Conservation (phyloP, 1,140 invertebrate species). For the Philopotamus ludificatus region DNA sequence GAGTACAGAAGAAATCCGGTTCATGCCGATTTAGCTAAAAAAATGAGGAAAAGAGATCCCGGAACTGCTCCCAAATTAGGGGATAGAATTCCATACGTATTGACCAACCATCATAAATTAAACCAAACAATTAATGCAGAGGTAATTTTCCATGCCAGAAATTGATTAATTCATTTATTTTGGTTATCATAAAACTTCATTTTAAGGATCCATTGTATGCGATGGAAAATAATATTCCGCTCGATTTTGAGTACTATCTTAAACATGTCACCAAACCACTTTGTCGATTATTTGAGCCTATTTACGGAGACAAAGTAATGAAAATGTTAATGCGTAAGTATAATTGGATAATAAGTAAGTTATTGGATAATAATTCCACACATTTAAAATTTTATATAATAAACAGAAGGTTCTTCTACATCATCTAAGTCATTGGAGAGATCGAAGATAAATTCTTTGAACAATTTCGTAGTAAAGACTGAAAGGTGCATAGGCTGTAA, state of each 20-base stretch:
- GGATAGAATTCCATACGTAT: slow-evolving; percentile 97
- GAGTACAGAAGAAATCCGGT: slow-evolving; percentile 98
- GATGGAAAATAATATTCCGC: slow-evolving; percentile 96
- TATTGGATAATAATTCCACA: slow-evolving; percentile 49
- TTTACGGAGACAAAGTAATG: slow-evolving; percentile 94
- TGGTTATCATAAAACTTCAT: not conserved
- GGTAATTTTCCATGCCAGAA: slow-evolving; percentile 44
- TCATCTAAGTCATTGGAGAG: slow-evolving; percentile 88
- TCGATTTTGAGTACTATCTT: slow-evolving; percentile 96
- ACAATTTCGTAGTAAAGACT: slow-evolving; percentile 89
- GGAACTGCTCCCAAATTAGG: slow-evolving; percentile 98
- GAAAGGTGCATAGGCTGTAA: slow-evolving; percentile 95
- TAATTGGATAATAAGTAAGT: not conserved
- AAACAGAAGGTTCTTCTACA: too few relatives aligned
- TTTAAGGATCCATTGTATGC: slow-evolving; percentile 94
- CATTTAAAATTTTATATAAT: slow-evolving; percentile 98
- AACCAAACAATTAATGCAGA: slow-evolving; percentile 91
- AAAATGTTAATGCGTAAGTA: slow-evolving; percentile 72
- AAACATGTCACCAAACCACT: slow-evolving; percentile 98
- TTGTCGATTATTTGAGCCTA: slow-evolving; percentile 96
- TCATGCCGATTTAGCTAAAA: slow-evolving; percentile 95
- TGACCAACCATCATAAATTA: slow-evolving; percentile 88
- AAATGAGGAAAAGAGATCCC: slow-evolving; percentile 97
- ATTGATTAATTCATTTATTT: not conserved
- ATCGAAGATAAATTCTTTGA: slow-evolving; percentile 91